A percentile compares a stretch with the other conserved stretches of the same genome.
These are phyloP conservation scores for Hyposoter didymator DNA, from an alignment of 2,888 invertebrate species.

Conservation along the genomic window DNA sequence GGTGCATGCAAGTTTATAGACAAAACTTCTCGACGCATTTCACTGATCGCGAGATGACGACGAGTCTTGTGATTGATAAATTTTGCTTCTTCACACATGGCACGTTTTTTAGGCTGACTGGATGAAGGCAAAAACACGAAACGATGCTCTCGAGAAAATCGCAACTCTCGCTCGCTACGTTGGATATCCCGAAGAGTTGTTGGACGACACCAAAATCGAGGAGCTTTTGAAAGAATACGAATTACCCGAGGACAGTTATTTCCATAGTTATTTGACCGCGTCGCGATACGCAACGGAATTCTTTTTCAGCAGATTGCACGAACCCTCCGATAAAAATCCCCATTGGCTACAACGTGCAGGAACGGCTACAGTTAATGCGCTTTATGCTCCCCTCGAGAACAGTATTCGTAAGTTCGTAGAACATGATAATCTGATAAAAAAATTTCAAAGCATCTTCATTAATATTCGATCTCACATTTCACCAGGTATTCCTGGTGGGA, in stretches of 20 bases:
- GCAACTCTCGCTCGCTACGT: slow-evolving; percentile 94
- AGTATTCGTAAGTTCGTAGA: slow-evolving; percentile 85
- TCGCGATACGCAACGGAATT: slow-evolving; percentile 85
- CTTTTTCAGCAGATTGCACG: slow-evolving; percentile 84
- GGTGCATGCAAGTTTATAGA: too few relatives aligned
- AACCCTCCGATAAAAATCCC: slow-evolving; percentile 85
- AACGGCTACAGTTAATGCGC: slow-evolving; percentile 86
- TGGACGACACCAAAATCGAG: slow-evolving; percentile 92
- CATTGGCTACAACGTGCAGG: slow-evolving; percentile 86
- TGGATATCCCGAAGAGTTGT: slow-evolving; percentile 95
- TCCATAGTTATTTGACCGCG: slow-evolving; percentile 85
- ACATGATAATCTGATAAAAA: neutral
- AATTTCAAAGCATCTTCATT: neutral
- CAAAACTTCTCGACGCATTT: too few relatives aligned
- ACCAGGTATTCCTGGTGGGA: slow-evolving; percentile 96
- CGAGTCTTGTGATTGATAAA: neutral
- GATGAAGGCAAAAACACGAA: slow-evolving; percentile 95
- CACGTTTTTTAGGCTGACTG: slow-evolving; percentile 87
- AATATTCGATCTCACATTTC: neutral
- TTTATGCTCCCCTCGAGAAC: slow-evolving; percentile 85
- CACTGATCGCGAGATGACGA: too few relatives aligned
- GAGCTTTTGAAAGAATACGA: slow-evolving; percentile 89
- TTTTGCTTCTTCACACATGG: neutral
- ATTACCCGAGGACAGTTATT: slow-evolving; percentile 83
- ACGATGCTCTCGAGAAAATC: slow-evolving; percentile 91